Evolutionary conservation across 2,113 vertebrate species (phyloP), one percentile per base, ranked within the genome.

Genomic region (Callionymus lyra): DNA sequence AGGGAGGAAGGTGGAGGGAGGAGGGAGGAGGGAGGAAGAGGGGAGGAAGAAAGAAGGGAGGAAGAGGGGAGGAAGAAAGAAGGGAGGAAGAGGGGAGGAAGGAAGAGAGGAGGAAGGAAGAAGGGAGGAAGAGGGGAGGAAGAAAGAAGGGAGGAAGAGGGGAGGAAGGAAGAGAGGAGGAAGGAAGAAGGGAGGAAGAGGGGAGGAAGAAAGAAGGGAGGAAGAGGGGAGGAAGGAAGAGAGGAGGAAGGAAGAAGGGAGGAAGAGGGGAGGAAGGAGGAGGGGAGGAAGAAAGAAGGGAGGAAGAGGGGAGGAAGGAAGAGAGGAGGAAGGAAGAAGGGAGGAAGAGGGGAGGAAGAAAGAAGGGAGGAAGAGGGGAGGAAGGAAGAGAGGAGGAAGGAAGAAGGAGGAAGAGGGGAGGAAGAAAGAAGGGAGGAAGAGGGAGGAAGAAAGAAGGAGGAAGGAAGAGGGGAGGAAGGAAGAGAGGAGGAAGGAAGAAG

Each of bases 11-110:
- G 44, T 65, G 59, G 64, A 55, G 8, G 47, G 67, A 32, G 54
- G 33, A 16, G 60, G 62, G 50, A 66, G 59, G 70, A 64, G n/a
- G 42, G 15, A 70, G 51, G 64, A 12, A 33, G 63, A 63, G 63
- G 65, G 65, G 66, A 72, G 71, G 69, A 69, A 73, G 41, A 66
- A 64, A 47, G 53, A 61, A 74, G 68, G 77, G 66, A 58, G 66
- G 70, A 65, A 68, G 50, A 70, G 59, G 43, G 11, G 57, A 68
- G 70, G 41, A 59, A 65, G 21, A 4, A 27, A 27, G 8, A 27
- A 5, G 21, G 21, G 21, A 27, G 21, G 21, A 27, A 27, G 21
- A 8, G 8, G 8, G 21, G 21, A n/a, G n/a, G n/a, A n/a, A n/a
- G n/a, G n/a, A n/a, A n/a, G n/a, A n/a, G n/a, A n/a, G 21, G 21